These are phyloP conservation scores for Gandaritis pyraliata DNA, from an alignment of 2,888 invertebrate species.

Conservation along the genomic window DNA sequence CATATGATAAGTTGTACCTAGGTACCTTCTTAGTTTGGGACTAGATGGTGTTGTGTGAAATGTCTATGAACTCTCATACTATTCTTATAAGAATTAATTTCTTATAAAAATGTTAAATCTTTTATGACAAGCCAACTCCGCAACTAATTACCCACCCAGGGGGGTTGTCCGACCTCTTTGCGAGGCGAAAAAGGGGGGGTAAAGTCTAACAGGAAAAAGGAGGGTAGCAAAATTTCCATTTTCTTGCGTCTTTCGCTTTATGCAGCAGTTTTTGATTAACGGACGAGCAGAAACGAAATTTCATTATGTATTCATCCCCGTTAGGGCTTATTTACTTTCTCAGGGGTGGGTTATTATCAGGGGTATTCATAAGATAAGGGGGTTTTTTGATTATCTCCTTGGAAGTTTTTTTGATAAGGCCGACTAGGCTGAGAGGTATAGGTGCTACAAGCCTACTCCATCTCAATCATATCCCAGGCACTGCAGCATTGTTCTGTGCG, in stretches of 20 bases:
- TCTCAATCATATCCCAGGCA: no score
- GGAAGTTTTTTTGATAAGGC: background rate
- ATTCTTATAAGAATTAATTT: background rate
- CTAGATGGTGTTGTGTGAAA: no score
- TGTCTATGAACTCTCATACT: no score
- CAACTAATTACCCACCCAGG: conserved; percentile 42
- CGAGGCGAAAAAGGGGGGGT: conserved; percentile 72
- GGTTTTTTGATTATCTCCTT: conserved; percentile 5
- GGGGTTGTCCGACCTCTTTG: conserved; percentile 71
- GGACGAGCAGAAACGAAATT: conserved; percentile 79
- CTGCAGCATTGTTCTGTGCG: no score
- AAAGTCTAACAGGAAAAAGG: conserved; percentile 81
- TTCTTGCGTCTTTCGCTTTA: conserved; percentile 81
- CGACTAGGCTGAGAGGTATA: no score
- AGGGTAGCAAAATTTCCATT: conserved; percentile 84
- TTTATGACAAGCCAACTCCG: conserved; percentile 51
- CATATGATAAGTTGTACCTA: no score
- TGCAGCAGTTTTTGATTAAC: conserved; percentile 84
- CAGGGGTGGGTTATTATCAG: conserved; percentile 20
- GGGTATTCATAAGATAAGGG: conserved; percentile 23
- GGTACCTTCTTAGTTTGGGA: no score
- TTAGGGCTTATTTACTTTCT: conserved; percentile 51
- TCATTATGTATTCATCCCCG: conserved; percentile 82
- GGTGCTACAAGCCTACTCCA: no score
- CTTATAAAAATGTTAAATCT: background rate